A percentile compares a stretch with the other conserved stretches of the same genome.
phyloP scores from a whole-genome alignment of 2,113 vertebrate species.

The Mystacornis crossleyi region DNA sequence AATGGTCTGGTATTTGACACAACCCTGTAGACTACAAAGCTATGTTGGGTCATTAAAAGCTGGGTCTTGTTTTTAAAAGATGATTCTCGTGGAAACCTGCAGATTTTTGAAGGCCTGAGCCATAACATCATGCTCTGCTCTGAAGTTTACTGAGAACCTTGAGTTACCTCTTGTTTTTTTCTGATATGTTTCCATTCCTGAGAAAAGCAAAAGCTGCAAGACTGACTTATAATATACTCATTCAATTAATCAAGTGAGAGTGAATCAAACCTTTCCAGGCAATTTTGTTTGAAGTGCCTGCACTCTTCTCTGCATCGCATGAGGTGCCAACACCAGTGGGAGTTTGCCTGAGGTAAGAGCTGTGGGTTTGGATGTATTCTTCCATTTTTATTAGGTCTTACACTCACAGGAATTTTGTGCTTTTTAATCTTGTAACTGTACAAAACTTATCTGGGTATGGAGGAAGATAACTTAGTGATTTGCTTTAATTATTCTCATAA shows the following conservation, averaged over 20 bases:
- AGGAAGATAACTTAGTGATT: constrained; percentile 32
- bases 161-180: neutral
- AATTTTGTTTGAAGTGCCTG: constrained; percentile 65
- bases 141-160: neutral
- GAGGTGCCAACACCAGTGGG: constrained; percentile 67
- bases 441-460: constrained; percentile 1
- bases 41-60: neutral
- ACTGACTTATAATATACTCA: constrained; percentile 26
- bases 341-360: constrained; percentile 65
- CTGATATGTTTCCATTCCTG: constrained; percentile 20
- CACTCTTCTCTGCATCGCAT: constrained; percentile 43
- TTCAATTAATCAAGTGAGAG: constrained; percentile 59
- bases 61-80: neutral
- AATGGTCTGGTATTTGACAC: neutral
- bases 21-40: neutral
- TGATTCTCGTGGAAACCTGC: neutral
- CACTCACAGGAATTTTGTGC: constrained; percentile 56
- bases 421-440: constrained; percentile 60
- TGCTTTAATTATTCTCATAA: constrained; percentile 40
- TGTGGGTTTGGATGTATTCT: constrained; percentile 66
- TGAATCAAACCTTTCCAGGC: constrained; percentile 64
- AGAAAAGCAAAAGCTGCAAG: constrained; percentile 30
- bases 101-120: neutral
- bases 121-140: neutral
- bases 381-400: constrained; percentile 66